Evolutionary conservation across 2,888 invertebrate species (phyloP).

Genomic region (Phanerotoma sp.): DNA sequence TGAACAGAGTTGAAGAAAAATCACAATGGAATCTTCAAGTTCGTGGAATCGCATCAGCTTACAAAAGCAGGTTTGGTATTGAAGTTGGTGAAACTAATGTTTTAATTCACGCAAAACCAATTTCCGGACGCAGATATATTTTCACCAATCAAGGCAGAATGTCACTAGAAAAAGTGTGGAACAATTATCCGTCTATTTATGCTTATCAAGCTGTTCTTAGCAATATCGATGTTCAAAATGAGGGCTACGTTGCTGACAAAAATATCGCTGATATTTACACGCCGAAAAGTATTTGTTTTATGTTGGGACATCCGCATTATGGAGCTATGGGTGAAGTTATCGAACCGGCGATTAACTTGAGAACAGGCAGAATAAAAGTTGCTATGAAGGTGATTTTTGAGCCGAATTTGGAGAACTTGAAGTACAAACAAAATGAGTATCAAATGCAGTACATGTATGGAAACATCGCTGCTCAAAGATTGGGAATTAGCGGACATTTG

Average conservation of each 20-base stretch:
- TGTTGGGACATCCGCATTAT: slow-evolving; percentile 78
- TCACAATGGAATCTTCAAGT: slow-evolving; percentile 52
- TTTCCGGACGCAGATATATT: slow-evolving; percentile 69
- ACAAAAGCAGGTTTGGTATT: slow-evolving; percentile 75
- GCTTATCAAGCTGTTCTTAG: slow-evolving; percentile 70
- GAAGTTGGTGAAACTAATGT: slow-evolving; percentile 69
- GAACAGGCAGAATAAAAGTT: slow-evolving; percentile 66
- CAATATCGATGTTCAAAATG: slow-evolving; percentile 59
- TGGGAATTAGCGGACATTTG: slow-evolving; percentile 70
- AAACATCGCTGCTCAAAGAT: slow-evolving; percentile 63
- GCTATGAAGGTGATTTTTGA: slow-evolving; percentile 60
- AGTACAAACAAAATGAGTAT: slow-evolving; percentile 45
- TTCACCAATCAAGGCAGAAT: slow-evolving; percentile 66
- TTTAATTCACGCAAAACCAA: slow-evolving; percentile 70
- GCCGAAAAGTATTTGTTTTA: slow-evolving; percentile 69
- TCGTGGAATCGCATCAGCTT: slow-evolving; percentile 37
- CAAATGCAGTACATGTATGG: slow-evolving; percentile 61
- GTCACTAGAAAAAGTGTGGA: slow-evolving; percentile 74
- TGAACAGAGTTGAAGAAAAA: no score
- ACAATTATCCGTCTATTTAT: slow-evolving; percentile 63
- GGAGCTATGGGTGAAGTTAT: slow-evolving; percentile 73
- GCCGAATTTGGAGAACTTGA: slow-evolving; percentile 57
- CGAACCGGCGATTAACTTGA: slow-evolving; percentile 60
- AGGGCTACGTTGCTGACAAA: slow-evolving; percentile 53
- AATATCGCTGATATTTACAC: slow-evolving; percentile 69